phyloP scores from a whole-genome alignment of 2,113 vertebrate species.

The Jaculus jaculus region DNA sequence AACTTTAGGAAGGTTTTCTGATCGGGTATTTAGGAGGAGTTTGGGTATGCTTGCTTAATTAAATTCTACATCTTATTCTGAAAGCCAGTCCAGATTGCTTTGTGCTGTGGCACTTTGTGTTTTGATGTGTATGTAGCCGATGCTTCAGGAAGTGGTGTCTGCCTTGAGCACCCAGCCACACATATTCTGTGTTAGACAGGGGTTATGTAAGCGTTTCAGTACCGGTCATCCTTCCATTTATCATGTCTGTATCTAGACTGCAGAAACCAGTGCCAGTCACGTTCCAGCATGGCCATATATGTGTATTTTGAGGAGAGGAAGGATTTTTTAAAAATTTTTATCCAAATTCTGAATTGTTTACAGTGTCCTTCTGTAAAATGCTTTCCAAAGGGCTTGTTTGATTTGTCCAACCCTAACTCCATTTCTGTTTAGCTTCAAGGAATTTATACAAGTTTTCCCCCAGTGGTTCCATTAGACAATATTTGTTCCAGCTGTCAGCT shows the following conservation, averaged over 20 bases:
- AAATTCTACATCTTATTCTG: background rate
- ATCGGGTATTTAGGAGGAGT: background rate
- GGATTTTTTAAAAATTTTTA: background rate
- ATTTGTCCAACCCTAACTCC: background rate
- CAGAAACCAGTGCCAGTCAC: background rate
- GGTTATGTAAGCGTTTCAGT: accelerated
- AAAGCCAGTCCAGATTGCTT: background rate
- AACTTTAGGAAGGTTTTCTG: background rate
- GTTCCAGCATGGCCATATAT: background rate
- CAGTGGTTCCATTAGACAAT: background rate
- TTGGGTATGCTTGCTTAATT: background rate
- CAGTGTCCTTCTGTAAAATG: background rate
- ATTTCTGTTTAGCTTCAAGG: background rate
- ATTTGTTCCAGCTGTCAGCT: background rate
- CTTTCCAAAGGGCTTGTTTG: background rate
- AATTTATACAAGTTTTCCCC: background rate
- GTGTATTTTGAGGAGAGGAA: background rate
- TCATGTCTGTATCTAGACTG: background rate
- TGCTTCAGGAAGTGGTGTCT: background rate
- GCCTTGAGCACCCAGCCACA: accelerated
- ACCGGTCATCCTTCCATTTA: background rate
- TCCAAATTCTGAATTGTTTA: background rate
- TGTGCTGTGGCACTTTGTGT: background rate
- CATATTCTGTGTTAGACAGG: background rate
- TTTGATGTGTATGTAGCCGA: background rate